Base-by-base conservation (phyloP, 1,140 invertebrate genomes). In the Bombus sibiricus region DNA sequence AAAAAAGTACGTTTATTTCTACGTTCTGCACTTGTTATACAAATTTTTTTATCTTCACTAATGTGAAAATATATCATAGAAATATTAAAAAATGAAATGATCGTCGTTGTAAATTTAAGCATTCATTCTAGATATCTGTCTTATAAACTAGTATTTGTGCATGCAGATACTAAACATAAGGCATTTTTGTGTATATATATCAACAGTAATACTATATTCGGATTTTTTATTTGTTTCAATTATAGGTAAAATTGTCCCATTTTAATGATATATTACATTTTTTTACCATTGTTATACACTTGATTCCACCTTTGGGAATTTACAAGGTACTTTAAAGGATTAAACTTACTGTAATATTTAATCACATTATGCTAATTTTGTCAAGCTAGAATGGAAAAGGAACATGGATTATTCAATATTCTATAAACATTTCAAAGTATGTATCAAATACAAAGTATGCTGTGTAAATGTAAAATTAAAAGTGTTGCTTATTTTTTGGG, bases 401-500 rank as follows among this genome's bases (percentile, higher is more conserved):
- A 85, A 85, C 2, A 68, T 89, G 89, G 76, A 59, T 72, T 90
- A 78, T 32, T n/a, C 34, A n/a, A 78, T 84, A 78, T 81, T 75
- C 64, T 86, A 84, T 81, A 76, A 64, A 80, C 78, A 87, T 80
- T 87, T 88, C 75, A 69, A 91, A 53, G 53, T 91, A 88, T 93
- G 85, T 92, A 92, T 93, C 85, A 90, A 92, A 92, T 93, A 93
- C 83, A 92, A 92, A 92, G 86, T 89, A 91, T 90, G 86, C 82
- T 92, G 90, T 93, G 91, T 90, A 92, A 87, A 86, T 92, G 89
- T 90, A 89, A 82, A 84, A 72, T 84, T 13, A 22, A 22, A 22
- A 53, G 53, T 77, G 86, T 88, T 85, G 66, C 43, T 89, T 90
- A 62, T 87, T 85, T 80, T 62, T 12, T n/a, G 25, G 8, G 9